Evolutionary conservation across 1,140 invertebrate species (phyloP), one percentile per base, ranked within the genome.

Genomic region (Drosophila ogumai): DNA sequence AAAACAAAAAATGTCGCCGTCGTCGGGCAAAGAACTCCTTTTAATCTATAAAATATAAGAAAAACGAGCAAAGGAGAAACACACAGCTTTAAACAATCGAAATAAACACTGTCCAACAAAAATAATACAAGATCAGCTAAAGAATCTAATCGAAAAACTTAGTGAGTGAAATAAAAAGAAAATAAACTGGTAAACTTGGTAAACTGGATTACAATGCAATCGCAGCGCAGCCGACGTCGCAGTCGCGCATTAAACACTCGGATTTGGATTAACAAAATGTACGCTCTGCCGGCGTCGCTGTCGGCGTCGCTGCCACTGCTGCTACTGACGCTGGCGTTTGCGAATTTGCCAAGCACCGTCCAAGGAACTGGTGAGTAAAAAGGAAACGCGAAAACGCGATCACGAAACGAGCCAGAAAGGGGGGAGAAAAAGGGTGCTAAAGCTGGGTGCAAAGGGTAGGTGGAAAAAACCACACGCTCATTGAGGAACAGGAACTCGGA

Each of bases 201-300:
- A 71, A 74, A 74, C 82, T 86, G 82, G 82, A 86, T 86, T 87
- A 86, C 82, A 87, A 85, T 84, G 81, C 81, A 84, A 79, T 85
- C 71, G 78, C 82, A 82, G 79, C 79, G 82, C 82, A 82, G 79
- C 82, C 81, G 81, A 87, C 82, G 75, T 71, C 75, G 82, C 82
- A 87, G 82, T 81, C 82, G 82, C 82, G 79, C 79, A 78, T 61
- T 49, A 75, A 81, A 34, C 63, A 69, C 66, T 43, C 52, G 66
- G 61, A 69, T 67, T 61, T 84, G 81, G 81, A 81, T 86, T 82
- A 85, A 68, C 82, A 75, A 86, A 78, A 85, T 85, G 82, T 65
- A 86, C 59, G 82, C 74, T 76, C 68, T 74, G 79, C 79, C 63
- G 63, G 47, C 65, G 81, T 75, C 75, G 80, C 68, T 55, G 65